Percentiles rank a stretch among this genome's conserved stretches.
phyloP scores from a whole-genome alignment of 2,113 vertebrate species.

The Oriolus oriolus region DNA sequence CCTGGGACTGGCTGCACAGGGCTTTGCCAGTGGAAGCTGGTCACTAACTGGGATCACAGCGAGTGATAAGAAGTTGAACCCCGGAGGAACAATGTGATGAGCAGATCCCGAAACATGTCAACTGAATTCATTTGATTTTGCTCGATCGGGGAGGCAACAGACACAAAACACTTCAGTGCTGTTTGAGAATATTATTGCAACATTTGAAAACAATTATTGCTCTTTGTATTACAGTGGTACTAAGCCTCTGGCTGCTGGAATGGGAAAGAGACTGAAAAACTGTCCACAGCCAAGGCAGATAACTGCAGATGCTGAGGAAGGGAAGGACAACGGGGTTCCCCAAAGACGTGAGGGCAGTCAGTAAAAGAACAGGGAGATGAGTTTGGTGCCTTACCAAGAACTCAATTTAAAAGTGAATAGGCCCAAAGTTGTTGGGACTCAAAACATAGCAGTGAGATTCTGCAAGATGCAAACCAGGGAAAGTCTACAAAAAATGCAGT shows the following conservation, averaged over 20 bases:
- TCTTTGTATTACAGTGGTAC: background rate
- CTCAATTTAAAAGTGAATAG: background rate
- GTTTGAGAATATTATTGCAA: background rate
- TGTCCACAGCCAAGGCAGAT: background rate
- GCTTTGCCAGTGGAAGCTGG: background rate
- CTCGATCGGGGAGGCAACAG: background rate
- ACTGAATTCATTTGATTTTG: background rate
- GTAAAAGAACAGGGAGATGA: background rate
- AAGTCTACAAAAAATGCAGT: background rate
- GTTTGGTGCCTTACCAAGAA: background rate
- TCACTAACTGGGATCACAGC: background rate
- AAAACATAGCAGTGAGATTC: background rate
- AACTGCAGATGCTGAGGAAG: background rate
- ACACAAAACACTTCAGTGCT: background rate
- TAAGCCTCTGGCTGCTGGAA: constrained; percentile 11
- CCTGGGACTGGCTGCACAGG: background rate
- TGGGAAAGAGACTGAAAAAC: background rate
- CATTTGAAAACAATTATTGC: constrained; percentile 29
- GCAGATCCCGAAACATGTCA: background rate
- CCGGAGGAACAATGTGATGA: background rate
- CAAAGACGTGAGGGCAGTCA: background rate
- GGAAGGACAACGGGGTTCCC: background rate
- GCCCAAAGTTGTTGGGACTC: background rate
- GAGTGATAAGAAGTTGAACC: background rate
- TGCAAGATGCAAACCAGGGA: background rate